Evolutionary conservation across 2,888 invertebrate genomes (phyloP), one percentile per base, ranked within the genome.

Genomic region (Drosophila macrospina): DNA sequence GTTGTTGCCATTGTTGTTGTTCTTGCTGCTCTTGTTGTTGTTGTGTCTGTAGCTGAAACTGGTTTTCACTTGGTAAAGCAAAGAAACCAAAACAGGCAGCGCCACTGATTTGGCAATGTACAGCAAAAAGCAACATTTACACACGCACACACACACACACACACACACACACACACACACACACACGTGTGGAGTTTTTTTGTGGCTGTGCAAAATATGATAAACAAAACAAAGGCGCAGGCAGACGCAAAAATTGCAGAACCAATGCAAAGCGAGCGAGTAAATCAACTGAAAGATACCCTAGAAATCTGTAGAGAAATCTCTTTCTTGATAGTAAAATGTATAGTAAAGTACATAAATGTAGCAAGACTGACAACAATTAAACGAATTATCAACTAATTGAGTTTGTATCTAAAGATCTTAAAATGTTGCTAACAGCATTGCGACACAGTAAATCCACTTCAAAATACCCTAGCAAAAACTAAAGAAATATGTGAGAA

Each of bases 21-120:
- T 55, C 34, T 26, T 16, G 11, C 13, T 54, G 11, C 4, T 36
- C 5, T 32, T 13, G 3, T 13, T 50, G 5, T 10, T 37, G 34
- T 24, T 42, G 56, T 20, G 24, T 32, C 36, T 54, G 62, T 13
- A 42, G 55, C 74, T 74, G 80, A 66, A 86, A 89, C 89, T 83
- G 86, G 89, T 86, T 86, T 89, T 66, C 60, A 72, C 71, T 85
- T 81, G 60, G 81, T 79, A 30, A 68, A 56, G n/a, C 34, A 41
- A 63, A 54, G 44, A 63, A 16, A 34, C 42, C 39, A 51, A 51
- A 42, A 51, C 37, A 50, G 47, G 52, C 71, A 72, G 37, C 63
- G 63, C 74, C 56, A 59, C 63, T 72, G 67, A 88, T 74, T 85
- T 83, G 86, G 71, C 80, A 86, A 86, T 71, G 59, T 64, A 82